Evolutionary conservation across 2,797 vertebrate genomes (phyloP), one percentile per base, ranked within the genome.

Genomic region (Phaenicophaeus curvirostris): DNA sequence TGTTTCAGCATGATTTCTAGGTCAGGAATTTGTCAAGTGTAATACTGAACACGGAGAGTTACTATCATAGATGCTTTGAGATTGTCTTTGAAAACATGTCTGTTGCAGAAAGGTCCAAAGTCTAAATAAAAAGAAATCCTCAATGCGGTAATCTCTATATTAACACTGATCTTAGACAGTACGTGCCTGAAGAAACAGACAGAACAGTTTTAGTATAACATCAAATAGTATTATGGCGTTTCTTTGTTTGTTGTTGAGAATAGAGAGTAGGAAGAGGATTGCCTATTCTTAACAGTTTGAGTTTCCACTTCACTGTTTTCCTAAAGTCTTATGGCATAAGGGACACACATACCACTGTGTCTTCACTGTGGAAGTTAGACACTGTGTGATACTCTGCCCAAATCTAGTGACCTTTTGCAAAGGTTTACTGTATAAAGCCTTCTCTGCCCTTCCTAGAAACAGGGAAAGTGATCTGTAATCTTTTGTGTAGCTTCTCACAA

Each of bases 81-180:
- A 37, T 13, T 59, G 20, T 16, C 13, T 5, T 37, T 33, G 18
- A 44, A n/a, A 62, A 66, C 2, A 13, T 0, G 0, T 20, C 9
- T 44, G 1, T 8, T 41, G 27, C 54, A 55, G 30, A 83, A 44
- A 23, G 3, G 4, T 20, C 30, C 37, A 41, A 58, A 23, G n/a
- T 73, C 37, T 25, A 24, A 50, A 39, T 5, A 27, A 44, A 62
- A 50, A n/a, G 1, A n/a, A 62, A 51, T 4, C 5, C 4, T 48
- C 5, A 1, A 6, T 58, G 20, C 14, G 62, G 16, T 27, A 24
- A 21, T 7, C 10, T 6, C 9, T 35, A 6, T 19, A 11, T 44
- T 53, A 53, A 53, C 17, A 63, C 6, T 31, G 23, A 33, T 13
- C 20, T 50, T 62, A 4, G 35, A 23, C 9, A 54, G 1, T 14